Evolutionary conservation across 2,888 invertebrate species (phyloP), one percentile per base, ranked within the genome.

Genomic region (Sarcophaga subvicina): DNA sequence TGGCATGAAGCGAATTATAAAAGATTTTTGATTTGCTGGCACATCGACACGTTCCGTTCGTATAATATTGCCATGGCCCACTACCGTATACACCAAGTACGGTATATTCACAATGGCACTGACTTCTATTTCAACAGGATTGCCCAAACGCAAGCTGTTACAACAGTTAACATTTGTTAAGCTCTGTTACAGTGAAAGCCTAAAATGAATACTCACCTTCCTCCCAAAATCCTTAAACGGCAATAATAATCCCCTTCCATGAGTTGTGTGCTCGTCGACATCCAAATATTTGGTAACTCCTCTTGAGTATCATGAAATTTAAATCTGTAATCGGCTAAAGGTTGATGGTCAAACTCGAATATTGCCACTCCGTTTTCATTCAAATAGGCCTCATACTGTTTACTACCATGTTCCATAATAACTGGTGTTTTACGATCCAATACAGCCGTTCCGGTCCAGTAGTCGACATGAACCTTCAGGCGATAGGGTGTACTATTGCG

Each of bases 51-150:
- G 27, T 27, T 76, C 71, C 22, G 14, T 49, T 22, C 22, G 45
- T 49, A 84, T 47, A 70, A 84, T 73, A 49, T 80, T 76, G 0
- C 47, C 80, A 80, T 84, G 84, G 2, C 80, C 75, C 17, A 70
- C 60, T 2, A 84, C 12, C 5, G 60, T 66, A 37, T 80, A 84
- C 2, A 76, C 37, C 8, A 84, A 47, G 47, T 84, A 80, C 22
- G 84, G 71, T 71, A 80, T 76, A 80, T 76, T 27, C 0, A 14
- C 25, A 22, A n/a, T 22, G 8, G 80, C 45, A 17, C n/a, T 60
- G 12, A 84, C 78, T 49, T 80, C 62, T 47, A 84, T 47, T 70
- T 78, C 70, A 27, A 70, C 6, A 2, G 8, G 5, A 5, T 45
- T 78, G 17, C 78, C 78, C 10, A 78, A 25, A 8, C 62, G 69